Conservation (phyloP, 1,140 invertebrate genomes). For the Sitodiplosis mosellana region DNA sequence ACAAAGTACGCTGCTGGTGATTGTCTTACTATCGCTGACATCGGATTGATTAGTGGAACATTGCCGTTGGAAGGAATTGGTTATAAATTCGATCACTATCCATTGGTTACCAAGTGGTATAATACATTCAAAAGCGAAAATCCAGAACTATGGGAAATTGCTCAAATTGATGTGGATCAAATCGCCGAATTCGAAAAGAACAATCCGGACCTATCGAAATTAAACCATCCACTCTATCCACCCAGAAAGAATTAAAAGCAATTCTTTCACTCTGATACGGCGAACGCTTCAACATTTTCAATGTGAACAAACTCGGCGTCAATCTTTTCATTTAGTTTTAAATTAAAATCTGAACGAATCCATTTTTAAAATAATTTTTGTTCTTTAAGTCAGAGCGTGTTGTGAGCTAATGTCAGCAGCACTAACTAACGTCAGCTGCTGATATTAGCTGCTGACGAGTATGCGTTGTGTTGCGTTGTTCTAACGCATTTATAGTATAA, state of each 20-base stretch:
- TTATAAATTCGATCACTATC: constrained; percentile 39
- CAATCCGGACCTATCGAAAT: constrained; percentile 42
- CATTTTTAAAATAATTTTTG: no score
- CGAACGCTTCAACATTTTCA: no score
- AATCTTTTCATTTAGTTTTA: no score
- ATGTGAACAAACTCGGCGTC: no score
- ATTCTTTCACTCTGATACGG: no score
- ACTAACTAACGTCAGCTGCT: no score
- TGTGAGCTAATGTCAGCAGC: no score
- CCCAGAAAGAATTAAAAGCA: constrained; percentile 30
- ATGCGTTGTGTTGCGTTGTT: no score
- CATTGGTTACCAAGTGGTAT: constrained; percentile 41
- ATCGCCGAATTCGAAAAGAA: constrained; percentile 41
- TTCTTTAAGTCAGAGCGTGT: no score
- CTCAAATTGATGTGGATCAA: constrained; percentile 41
- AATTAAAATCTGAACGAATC: no score
- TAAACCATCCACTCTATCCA: constrained; percentile 53
- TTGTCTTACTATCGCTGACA: constrained; percentile 52
- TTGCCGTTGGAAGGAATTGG: constrained; percentile 50
- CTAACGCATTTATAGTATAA: no score
- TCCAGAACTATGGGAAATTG: constrained; percentile 47
- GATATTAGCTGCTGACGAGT: no score
- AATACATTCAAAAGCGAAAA: constrained; percentile 42
- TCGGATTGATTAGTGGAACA: constrained; percentile 44
- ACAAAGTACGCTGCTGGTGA: constrained; percentile 45